A percentile compares a stretch with the other conserved stretches of the same genome.
Evolutionary conservation across 1,140 invertebrate species (phyloP).

Genomic region (Aradophagus sp.): DNA sequence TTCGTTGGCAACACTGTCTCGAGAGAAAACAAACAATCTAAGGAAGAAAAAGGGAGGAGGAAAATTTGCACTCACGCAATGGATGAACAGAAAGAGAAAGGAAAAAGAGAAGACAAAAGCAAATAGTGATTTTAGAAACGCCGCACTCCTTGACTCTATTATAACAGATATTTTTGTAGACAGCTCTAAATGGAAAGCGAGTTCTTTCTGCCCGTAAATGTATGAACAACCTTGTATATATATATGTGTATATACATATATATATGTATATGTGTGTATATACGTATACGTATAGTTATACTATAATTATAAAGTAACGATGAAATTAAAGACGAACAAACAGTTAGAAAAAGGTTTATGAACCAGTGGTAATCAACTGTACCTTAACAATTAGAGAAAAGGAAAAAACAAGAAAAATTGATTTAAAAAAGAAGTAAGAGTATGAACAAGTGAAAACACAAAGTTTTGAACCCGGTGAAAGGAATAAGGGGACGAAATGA

Average conservation of each 20-base stretch:
- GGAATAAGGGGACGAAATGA: neutral
- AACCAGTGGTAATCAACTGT: no score
- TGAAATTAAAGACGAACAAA: slow-evolving; percentile 23
- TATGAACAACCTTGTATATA: slow-evolving; percentile 49
- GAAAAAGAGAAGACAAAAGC: slow-evolving; percentile 12
- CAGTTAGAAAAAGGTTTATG: slow-evolving; percentile 2
- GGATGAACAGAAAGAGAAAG: slow-evolving; percentile 30
- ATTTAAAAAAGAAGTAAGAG: no score
- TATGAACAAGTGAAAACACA: no score
- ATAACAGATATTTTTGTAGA: slow-evolving; percentile 71
- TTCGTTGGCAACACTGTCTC: no score
- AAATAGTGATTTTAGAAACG: slow-evolving; percentile 61
- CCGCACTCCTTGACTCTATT: slow-evolving; percentile 63
- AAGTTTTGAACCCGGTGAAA: no score
- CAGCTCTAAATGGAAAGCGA: slow-evolving; percentile 66
- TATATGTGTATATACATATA: slow-evolving; percentile 20
- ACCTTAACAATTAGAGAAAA: no score
- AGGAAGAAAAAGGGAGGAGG: neutral
- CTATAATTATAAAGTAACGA: slow-evolving; percentile 54
- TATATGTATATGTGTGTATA: neutral
- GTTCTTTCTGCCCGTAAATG: slow-evolving; percentile 64
- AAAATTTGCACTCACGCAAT: neutral
- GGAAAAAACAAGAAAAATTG: no score
- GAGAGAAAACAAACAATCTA: no score
- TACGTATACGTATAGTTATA: no score